Evolutionary conservation across 2,888 invertebrate genomes (phyloP).

Genomic region (Parasteatoda lunata): DNA sequence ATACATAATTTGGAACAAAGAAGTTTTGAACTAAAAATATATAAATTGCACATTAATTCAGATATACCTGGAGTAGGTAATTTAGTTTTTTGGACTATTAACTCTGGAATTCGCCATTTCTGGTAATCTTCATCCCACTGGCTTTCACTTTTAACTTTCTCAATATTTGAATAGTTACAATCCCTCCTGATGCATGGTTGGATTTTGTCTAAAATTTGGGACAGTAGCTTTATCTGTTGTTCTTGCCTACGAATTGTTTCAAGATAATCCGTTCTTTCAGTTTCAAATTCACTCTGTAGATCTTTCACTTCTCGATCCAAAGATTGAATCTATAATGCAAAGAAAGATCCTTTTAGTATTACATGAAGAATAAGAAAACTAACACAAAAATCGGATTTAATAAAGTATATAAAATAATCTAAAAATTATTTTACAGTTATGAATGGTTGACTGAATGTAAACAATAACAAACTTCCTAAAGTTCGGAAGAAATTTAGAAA

Average conservation of each 20-base stretch:
- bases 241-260: constrained; percentile 86
- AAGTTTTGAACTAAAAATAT: too few relatives aligned
- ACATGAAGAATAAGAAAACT: too few relatives aligned
- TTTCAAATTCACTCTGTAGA: constrained; percentile 86
- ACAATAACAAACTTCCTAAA: too few relatives aligned
- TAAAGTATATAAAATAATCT: too few relatives aligned
- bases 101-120: constrained; percentile 82
- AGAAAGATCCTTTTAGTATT: too few relatives aligned
- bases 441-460: too few relatives aligned
- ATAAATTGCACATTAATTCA: too few relatives aligned
- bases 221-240: constrained; percentile 81
- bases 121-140: constrained; percentile 85
- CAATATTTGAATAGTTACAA: constrained; percentile 84
- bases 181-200: constrained; percentile 82
- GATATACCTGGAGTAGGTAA: constrained; percentile 79
- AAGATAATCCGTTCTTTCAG: constrained; percentile 86
- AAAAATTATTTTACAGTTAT: too few relatives aligned
- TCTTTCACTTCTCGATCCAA: constrained; percentile 84
- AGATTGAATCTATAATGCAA: constrained; percentile 77
- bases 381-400: too few relatives aligned
- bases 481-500: too few relatives aligned
- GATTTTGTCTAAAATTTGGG: constrained; percentile 81
- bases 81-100: constrained; percentile 80
- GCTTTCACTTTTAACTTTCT: constrained; percentile 81
- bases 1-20: too few relatives aligned